phyloP scores from a whole-genome alignment of 2,797 vertebrate species.

The Coracias cyanogaster region DNA sequence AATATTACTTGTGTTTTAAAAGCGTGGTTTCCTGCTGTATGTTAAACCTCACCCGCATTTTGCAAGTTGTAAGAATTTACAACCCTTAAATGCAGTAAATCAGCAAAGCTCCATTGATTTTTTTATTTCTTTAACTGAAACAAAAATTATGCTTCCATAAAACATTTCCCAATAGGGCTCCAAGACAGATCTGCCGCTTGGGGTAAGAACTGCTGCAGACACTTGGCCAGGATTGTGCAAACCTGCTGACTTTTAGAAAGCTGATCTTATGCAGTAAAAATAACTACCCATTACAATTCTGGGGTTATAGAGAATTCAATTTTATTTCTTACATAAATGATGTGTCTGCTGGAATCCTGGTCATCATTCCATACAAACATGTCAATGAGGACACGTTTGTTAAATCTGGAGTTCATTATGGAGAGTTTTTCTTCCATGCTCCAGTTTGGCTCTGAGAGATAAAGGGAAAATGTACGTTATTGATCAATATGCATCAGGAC shows the following conservation, averaged over 20 bases:
- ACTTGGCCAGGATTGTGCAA: background rate
- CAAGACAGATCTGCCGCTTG: background rate
- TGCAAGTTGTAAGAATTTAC: background rate
- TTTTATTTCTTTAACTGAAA: background rate
- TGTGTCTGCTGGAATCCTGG: slow-evolving; percentile 89
- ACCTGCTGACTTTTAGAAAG: background rate
- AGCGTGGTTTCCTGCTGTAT: background rate
- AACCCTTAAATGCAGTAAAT: background rate
- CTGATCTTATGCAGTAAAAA: background rate
- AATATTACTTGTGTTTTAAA: background rate
- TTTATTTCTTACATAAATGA: slow-evolving; percentile 88
- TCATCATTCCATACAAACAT: slow-evolving; percentile 96
- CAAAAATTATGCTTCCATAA: background rate
- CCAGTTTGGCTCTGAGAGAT: slow-evolving; percentile 85
- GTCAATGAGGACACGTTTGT: slow-evolving; percentile 91
- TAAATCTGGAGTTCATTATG: slow-evolving; percentile 86
- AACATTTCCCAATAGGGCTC: background rate
- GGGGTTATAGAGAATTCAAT: background rate
- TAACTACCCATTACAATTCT: background rate
- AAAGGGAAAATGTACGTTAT: background rate
- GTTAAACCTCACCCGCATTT: background rate
- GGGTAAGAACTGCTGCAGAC: background rate
- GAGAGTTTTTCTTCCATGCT: slow-evolving; percentile 90
- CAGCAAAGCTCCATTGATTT: background rate
- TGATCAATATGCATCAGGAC: background rate